Base-by-base conservation (phyloP, 1,140 invertebrate species). In the Zophobas atratus region DNA sequence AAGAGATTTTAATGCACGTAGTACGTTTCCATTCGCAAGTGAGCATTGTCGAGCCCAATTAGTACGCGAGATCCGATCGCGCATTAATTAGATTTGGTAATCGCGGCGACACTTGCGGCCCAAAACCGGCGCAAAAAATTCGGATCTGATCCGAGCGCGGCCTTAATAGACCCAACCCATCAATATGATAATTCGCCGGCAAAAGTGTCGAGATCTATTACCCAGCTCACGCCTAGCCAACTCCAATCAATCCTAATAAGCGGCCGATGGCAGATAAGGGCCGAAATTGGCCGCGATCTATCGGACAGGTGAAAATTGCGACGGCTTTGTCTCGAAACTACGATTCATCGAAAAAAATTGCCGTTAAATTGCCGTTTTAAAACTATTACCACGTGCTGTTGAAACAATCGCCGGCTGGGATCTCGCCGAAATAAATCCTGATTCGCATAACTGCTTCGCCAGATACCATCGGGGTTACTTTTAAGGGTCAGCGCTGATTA, bases 331-430 rank as follows among this genome's bases (percentile, higher is more conserved):
- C 1, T 51, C 49, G 49, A 20, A 36, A 32, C 8, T 20, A 20
- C 60, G 39, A 39, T 67, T 43, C 36, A 63, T 39, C 36, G 6
- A 51, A 51, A 63, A 63, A 63, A 63, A 39, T 63, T 38, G 43
- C 60, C 60, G 60, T 67, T 67, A 67, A 67, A 67, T 67, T 20
- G 60, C 41, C 33, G 60, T 67, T 67, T 67, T 67, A 67, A 67
- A 67, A 67, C 60, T 67, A 67, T 67, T 67, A 67, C 60, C 60
- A 67, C 60, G 60, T 67, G 60, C 60, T 67, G 60, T 20, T 67
- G 60, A 39, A 67, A 67, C n/a, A 67, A 67, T 43, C 57, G 36
- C 36, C 32, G 6, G 4, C 8, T 63, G 5, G 43, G 60, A 67
- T 67, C 38, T 43, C 38, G 60, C 38, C 8, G 60, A 67, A 67